These are phyloP conservation scores for Seira sanloemensis DNA, from an alignment of 2,888 invertebrate species.

Conservation along the genomic window DNA sequence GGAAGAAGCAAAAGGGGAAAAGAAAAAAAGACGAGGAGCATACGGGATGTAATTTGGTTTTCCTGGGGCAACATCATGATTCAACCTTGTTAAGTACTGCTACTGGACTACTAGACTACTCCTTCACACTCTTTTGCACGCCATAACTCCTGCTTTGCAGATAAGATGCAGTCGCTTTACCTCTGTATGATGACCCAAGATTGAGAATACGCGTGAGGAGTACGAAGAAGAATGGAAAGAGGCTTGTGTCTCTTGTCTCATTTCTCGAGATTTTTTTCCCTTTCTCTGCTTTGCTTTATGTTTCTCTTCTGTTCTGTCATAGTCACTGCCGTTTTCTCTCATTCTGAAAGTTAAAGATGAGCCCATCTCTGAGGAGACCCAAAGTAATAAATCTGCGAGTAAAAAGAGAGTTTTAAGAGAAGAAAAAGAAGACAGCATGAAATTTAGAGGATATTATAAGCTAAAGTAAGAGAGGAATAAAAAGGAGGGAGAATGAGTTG, in stretches of 20 bases:
- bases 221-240: not conserved
- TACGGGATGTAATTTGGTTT: constrained; percentile 72
- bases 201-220: not conserved
- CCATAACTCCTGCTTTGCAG: constrained; percentile 13
- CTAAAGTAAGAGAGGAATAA: not conserved
- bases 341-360: constrained; percentile 62
- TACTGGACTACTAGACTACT: constrained; percentile 56
- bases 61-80: constrained; percentile 62
- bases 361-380: constrained; percentile 61
- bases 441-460: constrained; percentile 49
- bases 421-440: constrained; percentile 70
- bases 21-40: constrained; percentile 41
- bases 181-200: not conserved
- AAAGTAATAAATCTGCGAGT: constrained; percentile 70
- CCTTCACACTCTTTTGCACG: not conserved
- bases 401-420: constrained; percentile 59
- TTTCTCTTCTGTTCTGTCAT: constrained; percentile 26
- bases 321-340: constrained; percentile 4
- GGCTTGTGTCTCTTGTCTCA: constrained; percentile 5
- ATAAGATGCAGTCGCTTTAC: not conserved
- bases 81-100: constrained; percentile 71
- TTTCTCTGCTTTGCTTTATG: constrained; percentile 9
- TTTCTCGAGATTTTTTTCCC: constrained; percentile 9
- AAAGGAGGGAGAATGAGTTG: not conserved
- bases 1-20: constrained; percentile 10